Evolutionary conservation across 2,113 vertebrate genomes (phyloP).

Genomic region (Odontesthes bonariensis): DNA sequence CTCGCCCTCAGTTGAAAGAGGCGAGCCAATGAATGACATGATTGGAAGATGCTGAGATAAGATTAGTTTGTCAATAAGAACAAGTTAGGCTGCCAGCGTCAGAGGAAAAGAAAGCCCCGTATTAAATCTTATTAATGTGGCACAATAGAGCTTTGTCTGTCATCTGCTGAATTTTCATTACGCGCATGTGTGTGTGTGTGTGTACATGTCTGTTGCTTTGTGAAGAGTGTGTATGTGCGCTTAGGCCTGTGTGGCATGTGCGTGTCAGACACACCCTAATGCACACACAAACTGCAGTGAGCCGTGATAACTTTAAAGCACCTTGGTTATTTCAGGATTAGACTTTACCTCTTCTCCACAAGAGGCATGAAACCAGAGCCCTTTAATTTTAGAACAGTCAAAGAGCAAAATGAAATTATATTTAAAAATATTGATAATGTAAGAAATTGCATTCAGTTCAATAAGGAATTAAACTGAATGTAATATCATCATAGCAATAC

Average conservation of each 20-base stretch:
- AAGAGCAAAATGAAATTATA: not conserved
- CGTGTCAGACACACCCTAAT: constrained; percentile 12
- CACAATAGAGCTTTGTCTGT: constrained; percentile 67
- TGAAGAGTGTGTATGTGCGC: constrained; percentile 9
- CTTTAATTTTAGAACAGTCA: constrained; percentile 8
- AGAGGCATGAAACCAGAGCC: not conserved
- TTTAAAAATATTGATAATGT: not conserved
- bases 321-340: constrained; percentile 44
- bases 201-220: constrained; percentile 30
- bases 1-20: constrained; percentile 31
- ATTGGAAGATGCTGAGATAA: constrained; percentile 58
- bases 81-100: constrained; percentile 51
- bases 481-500: no score
- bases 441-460: not conserved
- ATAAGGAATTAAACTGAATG: no score
- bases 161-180: constrained; percentile 52
- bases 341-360: constrained; percentile 4
- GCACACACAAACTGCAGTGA: constrained; percentile 30
- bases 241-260: constrained; percentile 26
- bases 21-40: constrained; percentile 62
- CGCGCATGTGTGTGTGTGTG: not conserved
- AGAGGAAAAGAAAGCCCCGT: constrained; percentile 45
- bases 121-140: constrained; percentile 70
- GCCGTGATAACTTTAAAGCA: constrained; percentile 31
- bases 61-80: constrained; percentile 60